phyloP scores from a whole-genome alignment of 2,113 vertebrate genomes.

The Excalfactoria chinensis region DNA sequence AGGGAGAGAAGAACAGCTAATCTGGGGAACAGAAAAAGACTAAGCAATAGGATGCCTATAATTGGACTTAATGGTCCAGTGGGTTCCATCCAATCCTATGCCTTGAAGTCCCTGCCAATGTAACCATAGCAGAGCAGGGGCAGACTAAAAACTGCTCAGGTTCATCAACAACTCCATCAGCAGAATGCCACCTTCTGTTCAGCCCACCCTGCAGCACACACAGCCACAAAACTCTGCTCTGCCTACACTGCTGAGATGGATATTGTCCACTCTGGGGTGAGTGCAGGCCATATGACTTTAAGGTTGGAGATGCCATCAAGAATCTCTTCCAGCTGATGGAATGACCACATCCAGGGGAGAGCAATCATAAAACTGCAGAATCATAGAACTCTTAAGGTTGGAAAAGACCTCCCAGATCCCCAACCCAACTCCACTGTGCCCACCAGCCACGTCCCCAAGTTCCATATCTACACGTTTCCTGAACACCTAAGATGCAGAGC shows the following conservation, averaged over 20 bases:
- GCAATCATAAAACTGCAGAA: too few species aligned
- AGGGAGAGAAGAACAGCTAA: background rate
- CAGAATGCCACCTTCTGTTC: background rate
- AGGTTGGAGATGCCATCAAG: background rate
- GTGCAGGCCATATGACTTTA: background rate
- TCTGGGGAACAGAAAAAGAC: background rate
- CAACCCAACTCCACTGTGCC: too few species aligned
- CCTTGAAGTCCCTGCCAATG: background rate
- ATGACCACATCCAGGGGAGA: background rate
- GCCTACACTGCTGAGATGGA: background rate
- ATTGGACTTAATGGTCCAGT: background rate
- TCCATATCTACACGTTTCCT: too few species aligned
- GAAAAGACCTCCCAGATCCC: too few species aligned
- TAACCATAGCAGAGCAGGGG: background rate
- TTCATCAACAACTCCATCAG: background rate
- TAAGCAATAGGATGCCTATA: background rate
- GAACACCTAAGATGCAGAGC: too few species aligned
- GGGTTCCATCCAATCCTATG: background rate
- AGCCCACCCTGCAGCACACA: fast-evolving
- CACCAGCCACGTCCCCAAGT: too few species aligned
- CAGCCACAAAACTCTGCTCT: background rate
- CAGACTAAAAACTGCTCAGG: background rate
- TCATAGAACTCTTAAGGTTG: too few species aligned
- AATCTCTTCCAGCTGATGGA: background rate
- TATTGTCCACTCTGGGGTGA: background rate